Evolutionary conservation across 2,888 invertebrate species (phyloP), one percentile per base, ranked within the genome.

Genomic region (Octonoba sinensis): DNA sequence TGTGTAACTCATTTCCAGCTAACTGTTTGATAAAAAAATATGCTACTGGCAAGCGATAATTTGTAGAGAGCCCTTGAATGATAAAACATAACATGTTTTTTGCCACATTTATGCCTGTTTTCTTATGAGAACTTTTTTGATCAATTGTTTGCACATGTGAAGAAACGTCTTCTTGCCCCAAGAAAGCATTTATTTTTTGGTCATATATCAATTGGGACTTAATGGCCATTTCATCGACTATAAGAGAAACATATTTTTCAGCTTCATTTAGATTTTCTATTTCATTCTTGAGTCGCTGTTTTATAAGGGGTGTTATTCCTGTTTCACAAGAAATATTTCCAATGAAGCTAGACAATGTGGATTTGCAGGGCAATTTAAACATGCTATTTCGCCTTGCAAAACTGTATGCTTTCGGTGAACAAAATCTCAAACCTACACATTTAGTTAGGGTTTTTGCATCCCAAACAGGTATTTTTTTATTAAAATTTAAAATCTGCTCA

Each of bases 291-390:
- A 51, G 18, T 51, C 51, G 51, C 51, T 51, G 3, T 18, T 51
- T 51, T 4, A 51, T 51, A 1, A 51, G 18, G 2, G 15, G 3
- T 51, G 51, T n/a, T 4, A 51, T 18, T 1, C 51, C 51, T n/a
- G 51, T 51, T 51, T 51, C 51, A 51, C 51, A 51, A 4, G 51
- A 51, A 51, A 51, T 8, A 51, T 51, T 11, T n/a, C 51, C 51
- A 51, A 51, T 51, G 18, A 51, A 51, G 2, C 18, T 15, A 3
- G 18, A 51, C 18, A 51, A 51, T 15, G 51, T 51, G 51, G 15
- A n/a, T 51, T 51, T 51, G 51, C 51, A 51, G 18, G 18, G 51
- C 51, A 51, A 51, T 51, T 51, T 51, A 18, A 51, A 51, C 16
- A 51, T 15, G 15, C 8, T 51, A 51, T 51, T 51, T 51, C 51